phyloP scores from a whole-genome alignment of 2,113 vertebrate species.

The Boulengeromyrus knoepffleri region DNA sequence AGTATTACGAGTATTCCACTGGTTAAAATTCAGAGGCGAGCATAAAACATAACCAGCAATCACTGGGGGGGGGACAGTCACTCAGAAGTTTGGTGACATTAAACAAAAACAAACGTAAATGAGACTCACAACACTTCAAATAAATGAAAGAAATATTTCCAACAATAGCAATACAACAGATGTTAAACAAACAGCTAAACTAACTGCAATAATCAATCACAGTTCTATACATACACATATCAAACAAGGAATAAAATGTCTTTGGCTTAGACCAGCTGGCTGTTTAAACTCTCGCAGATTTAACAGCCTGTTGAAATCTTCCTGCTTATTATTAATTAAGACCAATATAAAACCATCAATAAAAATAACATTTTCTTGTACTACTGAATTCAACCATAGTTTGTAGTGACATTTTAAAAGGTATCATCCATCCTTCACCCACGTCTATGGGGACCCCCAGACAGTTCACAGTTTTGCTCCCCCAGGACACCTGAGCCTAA shows the following conservation, averaged over 20 bases:
- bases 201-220: not conserved
- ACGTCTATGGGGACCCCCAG: not conserved
- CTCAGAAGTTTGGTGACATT: not conserved
- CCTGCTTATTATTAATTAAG: not conserved
- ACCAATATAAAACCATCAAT: not conserved
- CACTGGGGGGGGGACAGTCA: not conserved
- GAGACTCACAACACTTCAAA: not conserved
- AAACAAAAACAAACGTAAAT: not conserved
- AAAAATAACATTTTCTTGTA: not conserved
- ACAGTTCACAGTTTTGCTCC: not conserved
- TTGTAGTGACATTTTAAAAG: not conserved
- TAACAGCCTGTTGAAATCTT: not conserved
- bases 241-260: not conserved
- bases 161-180: not conserved
- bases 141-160: not conserved
- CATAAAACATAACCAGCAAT: not conserved
- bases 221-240: not conserved
- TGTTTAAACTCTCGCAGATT: not conserved
- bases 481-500: not conserved
- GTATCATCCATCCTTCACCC: not conserved
- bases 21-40: not conserved
- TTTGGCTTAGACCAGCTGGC: not conserved
- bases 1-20: not conserved
- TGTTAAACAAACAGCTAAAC: not conserved
- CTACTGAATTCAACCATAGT: not conserved